phyloP scores from a whole-genome alignment of 2,888 invertebrate genomes.

The Drosophila rubida region DNA sequence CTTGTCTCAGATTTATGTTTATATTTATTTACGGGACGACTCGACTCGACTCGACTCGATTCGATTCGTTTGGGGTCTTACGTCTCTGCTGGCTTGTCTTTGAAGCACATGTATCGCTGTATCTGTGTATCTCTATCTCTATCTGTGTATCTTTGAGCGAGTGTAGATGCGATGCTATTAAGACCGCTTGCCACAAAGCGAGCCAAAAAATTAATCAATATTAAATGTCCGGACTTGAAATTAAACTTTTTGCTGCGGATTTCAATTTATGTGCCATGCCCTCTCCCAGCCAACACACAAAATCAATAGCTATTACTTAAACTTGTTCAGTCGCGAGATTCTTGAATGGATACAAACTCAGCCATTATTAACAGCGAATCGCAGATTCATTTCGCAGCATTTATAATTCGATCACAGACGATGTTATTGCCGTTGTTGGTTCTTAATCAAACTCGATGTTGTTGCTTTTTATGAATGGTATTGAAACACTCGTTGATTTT shows the following conservation, averaged over 20 bases:
- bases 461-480: background rate
- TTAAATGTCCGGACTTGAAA: constrained; percentile 65
- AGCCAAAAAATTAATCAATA: constrained; percentile 69
- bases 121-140: constrained; percentile 24
- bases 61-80: constrained; percentile 39
- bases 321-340: constrained; percentile 20
- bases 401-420: constrained; percentile 2
- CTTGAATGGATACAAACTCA: constrained; percentile 1
- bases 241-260: constrained; percentile 53
- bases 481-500: too few species aligned
- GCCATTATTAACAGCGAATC: background rate
- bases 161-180: constrained; percentile 61
- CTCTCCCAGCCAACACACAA: too few species aligned
- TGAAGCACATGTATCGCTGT: constrained; percentile 35
- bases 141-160: constrained; percentile 47
- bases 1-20: constrained; percentile 72
- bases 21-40: constrained; percentile 76
- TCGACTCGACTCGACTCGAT: constrained; percentile 38
- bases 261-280: constrained; percentile 53
- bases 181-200: constrained; percentile 30
- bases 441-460: background rate
- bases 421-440: constrained; percentile 1
- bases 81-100: constrained; percentile 26
- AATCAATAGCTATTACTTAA: constrained; percentile 35
- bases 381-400: constrained; percentile 9